Evolutionary conservation across 1,140 invertebrate species (phyloP), one percentile per base, ranked within the genome.

Genomic region (Trypoxylus dichotomus): DNA sequence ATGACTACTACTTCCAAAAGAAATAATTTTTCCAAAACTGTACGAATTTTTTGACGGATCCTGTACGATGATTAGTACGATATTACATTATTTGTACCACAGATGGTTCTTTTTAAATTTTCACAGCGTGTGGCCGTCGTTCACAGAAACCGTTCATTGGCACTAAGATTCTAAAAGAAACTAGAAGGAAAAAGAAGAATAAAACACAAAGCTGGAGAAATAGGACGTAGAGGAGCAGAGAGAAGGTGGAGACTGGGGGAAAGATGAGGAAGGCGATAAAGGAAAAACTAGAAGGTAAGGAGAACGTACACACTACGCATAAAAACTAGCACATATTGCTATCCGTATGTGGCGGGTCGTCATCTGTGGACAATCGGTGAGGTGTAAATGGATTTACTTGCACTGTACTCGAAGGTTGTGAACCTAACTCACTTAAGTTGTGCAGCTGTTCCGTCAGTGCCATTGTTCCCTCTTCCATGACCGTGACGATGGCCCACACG

Each of bases 401-500:
- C 13, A 78, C 47, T 24, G 78, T 25, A 41, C 77, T 68, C 0
- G 81, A 79, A 58, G 78, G 79, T 74, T 79, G 75, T 54, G 81
- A 76, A 41, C 84, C 84, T 43, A 85, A 78, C 75, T 84, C 83
- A 43, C 79, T 82, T 75, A 85, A 83, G 79, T 83, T 82, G 0
- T 84, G 85, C 8, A 86, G 76, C 78, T 85, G 84, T 74, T 86
- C 79, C n/a, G 84, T 83, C 21, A 86, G 79, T 41, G 82, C 83
- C 75, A 85, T 83, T 3, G 85, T 84, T 15, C 84, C 82, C 75
- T 85, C 81, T 80, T 85, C 85, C 0, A 84, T 82, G 74, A 86
- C 85, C 24, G 83, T 84, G 11, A 86, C 76, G 21, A 86, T 85
- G 11, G 80, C 80, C 85, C 85, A 86, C 80, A 86, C 82, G 21